A percentile compares a stretch with the other conserved stretches of the same genome.
Conservation (phyloP, 1,140 invertebrate species). For the Ooceraea biroi region DNA sequence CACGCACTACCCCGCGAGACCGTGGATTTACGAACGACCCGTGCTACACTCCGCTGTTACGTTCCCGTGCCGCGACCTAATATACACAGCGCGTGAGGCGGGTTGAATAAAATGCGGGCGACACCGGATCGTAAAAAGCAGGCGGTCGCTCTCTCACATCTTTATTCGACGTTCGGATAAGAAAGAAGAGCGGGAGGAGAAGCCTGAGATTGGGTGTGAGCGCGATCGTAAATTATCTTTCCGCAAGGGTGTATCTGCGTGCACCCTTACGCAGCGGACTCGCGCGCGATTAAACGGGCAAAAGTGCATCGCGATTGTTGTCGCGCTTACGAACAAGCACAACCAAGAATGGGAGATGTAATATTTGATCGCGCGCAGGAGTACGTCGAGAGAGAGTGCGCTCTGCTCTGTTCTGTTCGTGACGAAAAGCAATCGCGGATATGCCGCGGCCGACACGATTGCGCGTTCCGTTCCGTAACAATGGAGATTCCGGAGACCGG, state of each 20-base stretch:
- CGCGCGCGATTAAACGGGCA: conserved; percentile 22
- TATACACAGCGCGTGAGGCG: conserved; percentile 11
- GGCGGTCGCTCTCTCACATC: conserved; percentile 49
- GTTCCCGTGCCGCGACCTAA: too few species aligned
- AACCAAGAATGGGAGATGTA: conserved; percentile 12
- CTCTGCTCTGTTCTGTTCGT: conserved; percentile 13
- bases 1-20: not conserved
- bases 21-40: conserved; percentile 48
- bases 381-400: not conserved
- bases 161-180: conserved; percentile 54
- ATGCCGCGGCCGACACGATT: conserved; percentile 21
- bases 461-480: conserved; percentile 28
- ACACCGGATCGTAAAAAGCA: conserved; percentile 59
- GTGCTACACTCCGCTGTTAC: conserved; percentile 66
- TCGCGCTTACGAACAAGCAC: conserved; percentile 35
- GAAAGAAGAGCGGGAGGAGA: conserved; percentile 14
- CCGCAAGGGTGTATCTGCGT: not conserved
- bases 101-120: conserved; percentile 51
- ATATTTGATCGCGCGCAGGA: conserved; percentile 49
- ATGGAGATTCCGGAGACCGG: conserved; percentile 9
- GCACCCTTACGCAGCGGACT: not conserved
- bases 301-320: conserved; percentile 22
- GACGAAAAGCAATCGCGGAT: conserved; percentile 36
- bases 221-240: conserved; percentile 60
- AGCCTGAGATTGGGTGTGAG: conserved; percentile 32